Conservation (phyloP, 2,888 invertebrate species). For the Campaea margaritaria region DNA sequence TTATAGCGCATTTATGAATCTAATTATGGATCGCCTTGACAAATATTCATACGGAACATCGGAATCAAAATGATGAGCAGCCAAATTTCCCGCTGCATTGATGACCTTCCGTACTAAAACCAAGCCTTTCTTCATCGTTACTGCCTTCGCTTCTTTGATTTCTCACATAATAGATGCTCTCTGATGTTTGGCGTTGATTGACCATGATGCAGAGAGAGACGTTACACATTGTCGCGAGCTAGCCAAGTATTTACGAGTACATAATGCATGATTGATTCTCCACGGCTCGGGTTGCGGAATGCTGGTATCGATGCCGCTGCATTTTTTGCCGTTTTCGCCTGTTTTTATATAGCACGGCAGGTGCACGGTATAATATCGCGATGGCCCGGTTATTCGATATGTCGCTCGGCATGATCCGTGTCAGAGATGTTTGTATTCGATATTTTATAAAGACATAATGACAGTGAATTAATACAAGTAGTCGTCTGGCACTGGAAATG, state of each 20-base stretch:
- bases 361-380: slow-evolving; percentile 28
- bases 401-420: slow-evolving; percentile 20
- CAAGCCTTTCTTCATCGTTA: too few species aligned
- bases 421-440: slow-evolving; percentile 12
- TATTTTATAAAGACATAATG: slow-evolving; percentile 1
- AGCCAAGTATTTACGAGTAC: slow-evolving; percentile 16
- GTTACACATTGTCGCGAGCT: slow-evolving; percentile 1
- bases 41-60: not conserved
- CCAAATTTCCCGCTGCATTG: too few species aligned
- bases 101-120: too few species aligned
- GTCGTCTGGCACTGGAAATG: slow-evolving; percentile 10
- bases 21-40: slow-evolving; percentile 26
- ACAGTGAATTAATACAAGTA: not conserved
- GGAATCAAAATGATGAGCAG: too few species aligned
- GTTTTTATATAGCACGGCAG: slow-evolving; percentile 27
- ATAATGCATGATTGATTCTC: slow-evolving; percentile 32
- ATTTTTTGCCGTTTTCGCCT: slow-evolving; percentile 29
- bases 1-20: slow-evolving; percentile 31
- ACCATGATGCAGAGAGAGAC: not conserved
- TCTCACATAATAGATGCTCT: too few species aligned
- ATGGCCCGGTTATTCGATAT: slow-evolving; percentile 32
- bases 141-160: too few species aligned
- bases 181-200: not conserved
- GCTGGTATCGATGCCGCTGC: slow-evolving; percentile 17
- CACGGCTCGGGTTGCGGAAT: slow-evolving; percentile 32